Evolutionary conservation across 2,797 vertebrate genomes (phyloP).

Genomic region (Enteromius fasciolatus): DNA sequence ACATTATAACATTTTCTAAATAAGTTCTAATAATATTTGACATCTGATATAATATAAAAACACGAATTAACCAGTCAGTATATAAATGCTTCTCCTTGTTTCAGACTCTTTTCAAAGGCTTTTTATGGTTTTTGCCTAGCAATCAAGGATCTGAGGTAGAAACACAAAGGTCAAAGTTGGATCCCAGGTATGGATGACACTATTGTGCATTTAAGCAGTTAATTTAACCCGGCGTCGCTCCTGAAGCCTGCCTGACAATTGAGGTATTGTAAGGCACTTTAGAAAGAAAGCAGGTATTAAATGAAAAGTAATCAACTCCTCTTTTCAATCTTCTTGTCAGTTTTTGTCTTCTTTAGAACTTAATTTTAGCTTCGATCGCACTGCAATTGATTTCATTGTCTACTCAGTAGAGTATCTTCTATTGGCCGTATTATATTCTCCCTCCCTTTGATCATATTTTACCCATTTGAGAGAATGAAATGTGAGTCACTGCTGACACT

Average conservation of each 20-base stretch:
- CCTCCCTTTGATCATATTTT: constrained; percentile 41
- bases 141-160: constrained; percentile 30
- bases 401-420: constrained; percentile 28
- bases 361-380: constrained; percentile 21
- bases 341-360: constrained; percentile 37
- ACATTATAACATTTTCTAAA: background rate
- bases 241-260: constrained; percentile 32
- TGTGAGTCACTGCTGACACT: constrained; percentile 42
- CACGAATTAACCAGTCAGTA: background rate
- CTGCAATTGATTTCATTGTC: constrained; percentile 38
- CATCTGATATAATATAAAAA: background rate
- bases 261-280: constrained; percentile 36
- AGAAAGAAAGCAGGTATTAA: constrained; percentile 36
- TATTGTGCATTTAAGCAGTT: constrained; percentile 29
- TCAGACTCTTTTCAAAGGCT: constrained; percentile 8
- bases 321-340: constrained; percentile 41
- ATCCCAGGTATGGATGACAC: constrained; percentile 37
- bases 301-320: constrained; percentile 47
- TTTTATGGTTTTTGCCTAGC: constrained; percentile 6
- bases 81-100: constrained; percentile 27
- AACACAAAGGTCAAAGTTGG: constrained; percentile 39
- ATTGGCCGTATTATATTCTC: constrained; percentile 44
- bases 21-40: background rate
- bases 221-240: constrained; percentile 26
- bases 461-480: constrained; percentile 47